phyloP scores from a whole-genome alignment of 2,797 vertebrate genomes.

The Tarsius wallacei region DNA sequence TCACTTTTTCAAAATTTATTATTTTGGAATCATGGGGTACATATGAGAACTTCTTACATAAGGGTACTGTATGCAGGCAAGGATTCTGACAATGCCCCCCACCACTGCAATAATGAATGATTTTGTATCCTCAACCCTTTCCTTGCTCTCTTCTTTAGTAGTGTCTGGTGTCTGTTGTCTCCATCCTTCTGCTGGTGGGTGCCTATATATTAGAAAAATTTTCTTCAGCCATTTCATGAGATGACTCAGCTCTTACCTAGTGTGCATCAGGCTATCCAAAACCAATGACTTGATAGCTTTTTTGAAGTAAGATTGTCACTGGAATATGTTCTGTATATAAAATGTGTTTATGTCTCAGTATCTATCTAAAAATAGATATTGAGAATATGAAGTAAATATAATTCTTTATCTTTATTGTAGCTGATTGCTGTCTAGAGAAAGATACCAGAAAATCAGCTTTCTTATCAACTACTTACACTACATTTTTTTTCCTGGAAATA shows the following conservation, averaged over 20 bases:
- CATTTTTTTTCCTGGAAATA: neutral
- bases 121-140: too few species aligned
- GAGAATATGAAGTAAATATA: slow-evolving; percentile 21
- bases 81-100: too few species aligned
- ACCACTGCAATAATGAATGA: too few species aligned
- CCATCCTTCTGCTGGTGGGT: too few species aligned
- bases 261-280: neutral
- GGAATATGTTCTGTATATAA: neutral
- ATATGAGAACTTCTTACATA: too few species aligned
- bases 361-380: slow-evolving; percentile 65
- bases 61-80: too few species aligned
- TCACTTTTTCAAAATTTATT: too few species aligned
- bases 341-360: neutral
- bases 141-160: too few species aligned
- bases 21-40: too few species aligned
- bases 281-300: neutral
- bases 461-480: neutral
- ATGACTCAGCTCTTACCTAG: neutral
- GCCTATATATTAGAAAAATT: neutral
- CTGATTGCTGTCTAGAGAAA: slow-evolving; percentile 15
- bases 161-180: too few species aligned
- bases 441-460: slow-evolving; percentile 24
- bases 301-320: neutral
- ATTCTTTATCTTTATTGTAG: slow-evolving; percentile 1
- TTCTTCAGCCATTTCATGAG: neutral